These are phyloP conservation scores for Phrynosoma platyrhinos DNA, from an alignment of 2,113 vertebrate species.

Conservation along the genomic window DNA sequence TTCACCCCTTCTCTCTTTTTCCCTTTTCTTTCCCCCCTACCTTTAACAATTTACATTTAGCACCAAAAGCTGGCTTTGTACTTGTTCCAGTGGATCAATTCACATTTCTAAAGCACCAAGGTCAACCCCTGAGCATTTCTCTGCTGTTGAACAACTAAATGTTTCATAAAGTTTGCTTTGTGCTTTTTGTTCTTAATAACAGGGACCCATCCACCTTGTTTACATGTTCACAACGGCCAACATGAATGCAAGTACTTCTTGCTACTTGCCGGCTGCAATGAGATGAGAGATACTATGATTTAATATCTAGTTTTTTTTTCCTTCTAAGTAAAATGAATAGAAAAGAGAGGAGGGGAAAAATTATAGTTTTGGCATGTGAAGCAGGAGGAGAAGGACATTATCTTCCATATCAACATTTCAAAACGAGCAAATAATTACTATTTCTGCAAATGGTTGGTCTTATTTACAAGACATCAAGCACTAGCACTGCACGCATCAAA, in stretches of 20 bases:
- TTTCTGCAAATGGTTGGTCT: slow-evolving; percentile 11
- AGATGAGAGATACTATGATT: slow-evolving; percentile 33
- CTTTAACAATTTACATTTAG: slow-evolving; percentile 80
- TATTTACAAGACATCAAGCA: slow-evolving; percentile 47
- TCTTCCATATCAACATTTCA: slow-evolving; percentile 57
- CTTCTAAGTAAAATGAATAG: slow-evolving; percentile 20
- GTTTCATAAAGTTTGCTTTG: slow-evolving; percentile 71
- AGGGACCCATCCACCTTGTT: slow-evolving; percentile 39
- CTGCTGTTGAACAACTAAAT: slow-evolving; percentile 70
- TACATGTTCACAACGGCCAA: slow-evolving; percentile 52
- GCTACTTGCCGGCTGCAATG: slow-evolving; percentile 39
- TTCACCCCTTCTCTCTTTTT: not conserved
- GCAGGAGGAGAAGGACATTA: slow-evolving; percentile 40
- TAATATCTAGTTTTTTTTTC: slow-evolving; percentile 32
- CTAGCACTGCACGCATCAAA: slow-evolving; percentile 49
- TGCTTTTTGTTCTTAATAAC: slow-evolving; percentile 57
- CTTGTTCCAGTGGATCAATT: slow-evolving; percentile 78
- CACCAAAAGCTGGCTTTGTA: slow-evolving; percentile 80
- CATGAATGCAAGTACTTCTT: slow-evolving; percentile 49
- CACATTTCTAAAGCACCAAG: slow-evolving; percentile 78
- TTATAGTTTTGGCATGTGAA: slow-evolving; percentile 16
- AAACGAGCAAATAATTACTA: slow-evolving; percentile 57
- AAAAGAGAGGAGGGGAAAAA: slow-evolving; percentile 18
- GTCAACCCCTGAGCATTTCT: slow-evolving; percentile 69
- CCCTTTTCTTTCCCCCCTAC: not conserved